Evolutionary conservation across 2,888 invertebrate species (phyloP).

Genomic region (Leucozona laternaria): DNA sequence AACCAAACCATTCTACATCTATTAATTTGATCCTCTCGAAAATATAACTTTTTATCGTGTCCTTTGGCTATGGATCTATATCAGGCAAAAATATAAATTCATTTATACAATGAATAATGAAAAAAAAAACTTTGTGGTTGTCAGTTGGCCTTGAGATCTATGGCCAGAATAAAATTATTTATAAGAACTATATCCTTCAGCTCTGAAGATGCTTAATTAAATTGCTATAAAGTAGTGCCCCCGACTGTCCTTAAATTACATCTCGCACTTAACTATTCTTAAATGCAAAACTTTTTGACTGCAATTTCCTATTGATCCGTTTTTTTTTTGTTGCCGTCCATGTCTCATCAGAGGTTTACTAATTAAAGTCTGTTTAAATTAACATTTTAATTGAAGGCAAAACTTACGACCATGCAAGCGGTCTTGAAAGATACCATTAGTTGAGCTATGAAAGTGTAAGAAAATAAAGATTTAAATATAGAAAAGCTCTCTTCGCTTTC

Average conservation of each 20-base stretch:
- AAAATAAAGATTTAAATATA: slow-evolving; percentile 20
- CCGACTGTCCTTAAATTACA: not conserved
- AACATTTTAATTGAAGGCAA: slow-evolving; percentile 63
- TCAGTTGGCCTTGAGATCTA: not conserved
- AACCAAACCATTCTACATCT: slow-evolving; percentile 43
- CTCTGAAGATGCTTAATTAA: slow-evolving; percentile 41
- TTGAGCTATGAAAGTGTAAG: not conserved
- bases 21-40: slow-evolving; percentile 46
- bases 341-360: slow-evolving; percentile 46
- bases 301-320: slow-evolving; percentile 50
- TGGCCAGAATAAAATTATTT: slow-evolving; percentile 1
- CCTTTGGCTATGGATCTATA: slow-evolving; percentile 17
- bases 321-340: not conserved
- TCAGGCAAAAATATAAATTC: slow-evolving; percentile 20
- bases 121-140: not conserved
- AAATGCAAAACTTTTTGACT: slow-evolving; percentile 50
- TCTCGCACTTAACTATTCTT: not conserved
- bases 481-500: not conserved
- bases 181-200: not conserved
- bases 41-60: slow-evolving; percentile 22
- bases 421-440: slow-evolving; percentile 28
- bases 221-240: slow-evolving; percentile 1
- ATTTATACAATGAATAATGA: slow-evolving; percentile 61
- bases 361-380: slow-evolving; percentile 66
- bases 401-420: slow-evolving; percentile 27